Percentiles rank a stretch among this genome's conserved stretches.
Evolutionary conservation across 2,113 vertebrate genomes (phyloP).

Genomic region (Austrofundulus limnaeus): DNA sequence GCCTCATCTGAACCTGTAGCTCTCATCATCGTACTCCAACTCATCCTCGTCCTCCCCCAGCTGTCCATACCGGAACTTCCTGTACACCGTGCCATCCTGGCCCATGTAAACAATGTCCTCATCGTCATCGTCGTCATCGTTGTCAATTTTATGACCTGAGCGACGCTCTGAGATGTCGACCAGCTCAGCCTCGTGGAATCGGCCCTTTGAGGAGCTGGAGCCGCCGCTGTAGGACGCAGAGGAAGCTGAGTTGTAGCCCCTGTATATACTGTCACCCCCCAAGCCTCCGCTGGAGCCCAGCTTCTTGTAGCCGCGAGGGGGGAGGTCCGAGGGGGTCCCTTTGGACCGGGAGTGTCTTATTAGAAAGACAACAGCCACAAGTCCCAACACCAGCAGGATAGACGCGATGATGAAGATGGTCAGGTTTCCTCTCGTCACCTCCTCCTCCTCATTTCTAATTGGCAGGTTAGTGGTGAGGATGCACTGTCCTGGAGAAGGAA

Average conservation of each 20-base stretch:
- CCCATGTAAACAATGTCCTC: slow-evolving; percentile 98
- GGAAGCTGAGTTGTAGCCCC: slow-evolving; percentile 57
- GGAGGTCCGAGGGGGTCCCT: slow-evolving; percentile 36
- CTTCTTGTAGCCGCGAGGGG: slow-evolving; percentile 85
- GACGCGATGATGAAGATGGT: slow-evolving; percentile 80
- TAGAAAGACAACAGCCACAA: slow-evolving; percentile 75
- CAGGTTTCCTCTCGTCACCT: slow-evolving; percentile 70
- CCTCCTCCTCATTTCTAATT: slow-evolving; percentile 57
- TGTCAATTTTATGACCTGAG: slow-evolving; percentile 55
- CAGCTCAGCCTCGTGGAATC: slow-evolving; percentile 82
- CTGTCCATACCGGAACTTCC: slow-evolving; percentile 91
- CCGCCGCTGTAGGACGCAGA: slow-evolving; percentile 54
- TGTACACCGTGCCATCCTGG: slow-evolving; percentile 92
- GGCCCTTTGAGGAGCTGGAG: slow-evolving; percentile 67
- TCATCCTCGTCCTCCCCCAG: slow-evolving; percentile 87
- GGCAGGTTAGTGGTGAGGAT: slow-evolving; percentile 76
- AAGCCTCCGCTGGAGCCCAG: slow-evolving; percentile 73
- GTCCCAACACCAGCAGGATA: slow-evolving; percentile 80
- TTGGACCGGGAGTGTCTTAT: slow-evolving; percentile 81
- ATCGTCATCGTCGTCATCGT: slow-evolving; percentile 82
- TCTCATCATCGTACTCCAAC: slow-evolving; percentile 96
- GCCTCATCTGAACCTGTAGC: slow-evolving; percentile 87
- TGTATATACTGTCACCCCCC: slow-evolving; percentile 51
- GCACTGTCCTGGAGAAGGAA: slow-evolving; percentile 83
- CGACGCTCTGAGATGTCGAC: slow-evolving; percentile 81